Conservation (phyloP, 1,140 invertebrate genomes). For the Trachymyrmex cornetzi region DNA sequence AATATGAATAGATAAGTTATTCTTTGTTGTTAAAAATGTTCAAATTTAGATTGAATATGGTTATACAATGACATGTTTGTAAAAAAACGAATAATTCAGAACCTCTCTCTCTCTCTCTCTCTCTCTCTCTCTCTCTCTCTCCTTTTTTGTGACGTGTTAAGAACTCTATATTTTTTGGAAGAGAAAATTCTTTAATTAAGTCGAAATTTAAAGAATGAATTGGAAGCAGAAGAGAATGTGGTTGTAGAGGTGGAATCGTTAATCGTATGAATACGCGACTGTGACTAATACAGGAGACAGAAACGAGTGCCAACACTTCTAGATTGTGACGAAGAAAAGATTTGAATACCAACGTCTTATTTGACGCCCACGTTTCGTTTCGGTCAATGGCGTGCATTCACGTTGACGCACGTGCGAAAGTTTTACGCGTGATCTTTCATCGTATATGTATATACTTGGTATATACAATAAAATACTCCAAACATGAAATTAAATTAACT, state of each 20-base stretch:
- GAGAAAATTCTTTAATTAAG: background rate
- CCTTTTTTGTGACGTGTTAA: background rate
- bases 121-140: too few species aligned
- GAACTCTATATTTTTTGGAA: background rate
- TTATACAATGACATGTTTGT: background rate
- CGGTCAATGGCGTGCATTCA: conserved; percentile 31
- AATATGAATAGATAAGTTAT: background rate
- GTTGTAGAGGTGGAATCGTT: conserved; percentile 1
- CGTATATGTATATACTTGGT: background rate
- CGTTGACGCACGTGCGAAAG: conserved; percentile 34
- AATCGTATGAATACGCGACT: conserved; percentile 21
- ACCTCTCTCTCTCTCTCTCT: too few species aligned
- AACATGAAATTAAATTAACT: background rate
- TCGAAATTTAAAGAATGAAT: conserved; percentile 13
- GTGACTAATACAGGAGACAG: conserved; percentile 56
- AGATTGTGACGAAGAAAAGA: conserved; percentile 36
- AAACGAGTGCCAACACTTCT: conserved; percentile 56
- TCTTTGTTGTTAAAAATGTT: background rate
- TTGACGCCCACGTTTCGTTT: conserved; percentile 58
- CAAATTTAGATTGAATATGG: background rate
- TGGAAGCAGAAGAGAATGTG: background rate
- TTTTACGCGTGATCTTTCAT: background rate
- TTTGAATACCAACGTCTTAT: conserved; percentile 21
- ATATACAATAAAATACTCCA: background rate
- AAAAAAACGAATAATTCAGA: background rate